Percentiles rank a stretch among this genome's conserved stretches.
These are phyloP conservation scores for Aricia artaxerxes DNA, from an alignment of 2,888 invertebrate genomes.

Conservation along the genomic window DNA sequence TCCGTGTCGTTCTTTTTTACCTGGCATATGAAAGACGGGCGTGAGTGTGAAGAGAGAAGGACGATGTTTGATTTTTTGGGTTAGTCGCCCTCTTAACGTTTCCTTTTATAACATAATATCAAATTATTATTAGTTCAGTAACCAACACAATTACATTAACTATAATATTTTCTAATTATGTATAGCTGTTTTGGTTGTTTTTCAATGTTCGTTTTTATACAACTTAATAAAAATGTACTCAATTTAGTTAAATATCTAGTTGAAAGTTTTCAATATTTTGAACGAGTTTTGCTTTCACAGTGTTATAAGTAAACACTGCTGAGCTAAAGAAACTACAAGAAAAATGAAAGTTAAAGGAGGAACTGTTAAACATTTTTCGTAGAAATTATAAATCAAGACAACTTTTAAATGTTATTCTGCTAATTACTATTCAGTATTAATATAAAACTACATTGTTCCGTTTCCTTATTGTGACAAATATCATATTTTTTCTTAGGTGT, in stretches of 20 bases:
- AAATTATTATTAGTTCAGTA: no score
- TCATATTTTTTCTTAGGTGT: no score
- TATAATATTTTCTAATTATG: not conserved
- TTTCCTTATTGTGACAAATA: no score
- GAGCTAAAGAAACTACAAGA: not conserved
- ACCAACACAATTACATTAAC: no score
- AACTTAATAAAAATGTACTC: not conserved
- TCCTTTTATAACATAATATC: no score
- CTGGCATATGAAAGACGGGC: no score
- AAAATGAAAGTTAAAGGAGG: not conserved
- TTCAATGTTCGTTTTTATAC: not conserved
- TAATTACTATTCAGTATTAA: not conserved
- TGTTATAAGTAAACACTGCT: not conserved
- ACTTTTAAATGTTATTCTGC: not conserved
- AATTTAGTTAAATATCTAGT: slow-evolving; percentile 3
- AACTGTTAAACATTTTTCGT: not conserved
- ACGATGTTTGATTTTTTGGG: no score
- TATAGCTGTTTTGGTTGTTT: not conserved
- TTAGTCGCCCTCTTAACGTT: no score
- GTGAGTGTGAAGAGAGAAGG: no score
- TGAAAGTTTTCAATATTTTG: slow-evolving; percentile 13
- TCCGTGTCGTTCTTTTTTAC: no score
- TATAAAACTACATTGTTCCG: not conserved
- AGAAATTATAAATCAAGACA: not conserved
- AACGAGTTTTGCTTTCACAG: slow-evolving; percentile 8